Evolutionary conservation across 1,140 invertebrate species (phyloP).

Genomic region (Drosophila trapezifrons): DNA sequence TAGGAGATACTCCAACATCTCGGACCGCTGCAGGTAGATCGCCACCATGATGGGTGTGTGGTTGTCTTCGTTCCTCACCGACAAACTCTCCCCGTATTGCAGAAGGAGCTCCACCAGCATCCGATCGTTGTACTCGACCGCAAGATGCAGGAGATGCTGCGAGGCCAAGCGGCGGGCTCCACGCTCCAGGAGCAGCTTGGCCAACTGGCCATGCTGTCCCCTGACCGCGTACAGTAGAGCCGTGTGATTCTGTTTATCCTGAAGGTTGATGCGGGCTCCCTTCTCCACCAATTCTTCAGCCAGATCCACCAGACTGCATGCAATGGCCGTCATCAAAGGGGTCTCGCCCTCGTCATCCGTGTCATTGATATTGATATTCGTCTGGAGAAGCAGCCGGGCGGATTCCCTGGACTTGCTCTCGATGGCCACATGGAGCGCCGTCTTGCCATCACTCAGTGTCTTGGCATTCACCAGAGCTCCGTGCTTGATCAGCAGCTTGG

Average conservation of each 20-base stretch:
- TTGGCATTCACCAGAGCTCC: constrained; percentile 77
- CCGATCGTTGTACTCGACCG: constrained; percentile 84
- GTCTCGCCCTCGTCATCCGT: constrained; percentile 86
- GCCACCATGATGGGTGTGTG: constrained; percentile 88
- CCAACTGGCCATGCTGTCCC: constrained; percentile 84
- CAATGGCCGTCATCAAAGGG: constrained; percentile 86
- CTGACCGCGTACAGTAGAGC: constrained; percentile 86
- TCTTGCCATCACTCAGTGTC: constrained; percentile 75
- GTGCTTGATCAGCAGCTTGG: constrained; percentile 63
- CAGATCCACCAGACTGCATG: constrained; percentile 84
- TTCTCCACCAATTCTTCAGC: constrained; percentile 85
- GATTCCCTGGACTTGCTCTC: constrained; percentile 84
- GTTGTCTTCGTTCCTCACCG: constrained; percentile 85
- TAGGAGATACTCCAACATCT: constrained; percentile 85
- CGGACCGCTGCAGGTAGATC: constrained; percentile 85
- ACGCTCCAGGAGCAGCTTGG: constrained; percentile 84
- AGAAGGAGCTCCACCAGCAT: constrained; percentile 85
- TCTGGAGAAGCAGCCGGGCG: constrained; percentile 85
- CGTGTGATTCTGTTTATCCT: constrained; percentile 86
- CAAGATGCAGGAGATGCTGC: constrained; percentile 86
- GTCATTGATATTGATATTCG: constrained; percentile 86
- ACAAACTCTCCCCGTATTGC: constrained; percentile 85
- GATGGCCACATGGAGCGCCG: constrained; percentile 73
- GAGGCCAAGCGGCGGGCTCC: constrained; percentile 86
- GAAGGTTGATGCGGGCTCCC: constrained; percentile 86